A percentile compares a stretch with the other conserved stretches of the same genome.
These are phyloP conservation scores for Ormyrus rosae DNA, from an alignment of 2,888 invertebrate species.

Conservation along the genomic window DNA sequence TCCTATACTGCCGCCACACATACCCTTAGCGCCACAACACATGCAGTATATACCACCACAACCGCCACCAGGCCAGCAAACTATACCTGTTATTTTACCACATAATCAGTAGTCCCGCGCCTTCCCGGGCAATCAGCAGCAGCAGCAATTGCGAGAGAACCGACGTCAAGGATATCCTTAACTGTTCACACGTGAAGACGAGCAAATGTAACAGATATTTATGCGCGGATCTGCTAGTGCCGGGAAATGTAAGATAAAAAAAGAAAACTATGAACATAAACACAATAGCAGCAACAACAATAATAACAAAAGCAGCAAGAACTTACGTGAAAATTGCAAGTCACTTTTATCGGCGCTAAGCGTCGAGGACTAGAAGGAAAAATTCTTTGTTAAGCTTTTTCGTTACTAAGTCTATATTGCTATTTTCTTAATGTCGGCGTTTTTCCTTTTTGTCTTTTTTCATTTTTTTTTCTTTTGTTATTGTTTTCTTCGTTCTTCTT, in stretches of 20 bases:
- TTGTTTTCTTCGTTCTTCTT: slow-evolving; percentile 28
- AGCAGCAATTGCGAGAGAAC: slow-evolving; percentile 45
- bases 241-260: slow-evolving; percentile 49
- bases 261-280: slow-evolving; percentile 46
- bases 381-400: slow-evolving; percentile 41
- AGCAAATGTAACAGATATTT: slow-evolving; percentile 31
- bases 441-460: slow-evolving; percentile 10
- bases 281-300: slow-evolving; percentile 7
- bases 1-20: slow-evolving; percentile 77
- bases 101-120: slow-evolving; percentile 75
- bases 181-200: slow-evolving; percentile 47
- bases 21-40: slow-evolving; percentile 76
- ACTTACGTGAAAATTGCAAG: slow-evolving; percentile 26
- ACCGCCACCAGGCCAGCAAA: slow-evolving; percentile 75
- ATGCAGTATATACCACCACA: slow-evolving; percentile 78
- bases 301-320: slow-evolving; percentile 7
- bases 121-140: slow-evolving; percentile 55
- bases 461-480: slow-evolving; percentile 17
- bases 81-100: slow-evolving; percentile 76
- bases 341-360: slow-evolving; percentile 30
- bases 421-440: slow-evolving; percentile 19
- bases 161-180: slow-evolving; percentile 51
- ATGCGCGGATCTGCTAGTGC: slow-evolving; percentile 53
- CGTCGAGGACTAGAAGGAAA: slow-evolving; percentile 4
- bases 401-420: slow-evolving; percentile 24